A percentile compares a stretch with the other conserved stretches of the same genome.
These are phyloP conservation scores for Nephrocerus scutellatus DNA, from an alignment of 2,888 invertebrate species.

Conservation along the genomic window DNA sequence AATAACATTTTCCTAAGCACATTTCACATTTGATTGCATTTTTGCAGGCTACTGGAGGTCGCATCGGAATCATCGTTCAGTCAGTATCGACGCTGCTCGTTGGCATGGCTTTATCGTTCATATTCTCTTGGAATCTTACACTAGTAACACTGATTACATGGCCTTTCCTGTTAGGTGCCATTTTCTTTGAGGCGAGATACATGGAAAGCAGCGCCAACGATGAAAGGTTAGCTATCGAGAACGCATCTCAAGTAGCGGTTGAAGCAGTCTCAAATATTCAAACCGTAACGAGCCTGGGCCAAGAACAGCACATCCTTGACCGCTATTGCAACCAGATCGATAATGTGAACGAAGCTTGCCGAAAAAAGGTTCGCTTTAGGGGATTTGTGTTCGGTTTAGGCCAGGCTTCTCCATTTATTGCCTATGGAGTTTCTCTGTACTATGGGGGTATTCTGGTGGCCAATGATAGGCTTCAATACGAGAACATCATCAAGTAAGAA, in stretches of 20 bases:
- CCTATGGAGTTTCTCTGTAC: slow-evolving; percentile 64
- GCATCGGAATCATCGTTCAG: slow-evolving; percentile 63
- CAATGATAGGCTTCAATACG: slow-evolving; percentile 54
- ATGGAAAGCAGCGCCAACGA: slow-evolving; percentile 55
- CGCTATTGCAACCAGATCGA: slow-evolving; percentile 55
- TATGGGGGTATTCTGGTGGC: slow-evolving; percentile 67
- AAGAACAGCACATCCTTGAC: slow-evolving; percentile 56
- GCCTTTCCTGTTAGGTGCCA: slow-evolving; percentile 60
- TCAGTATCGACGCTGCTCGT: slow-evolving; percentile 58
- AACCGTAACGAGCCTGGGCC: slow-evolving; percentile 61
- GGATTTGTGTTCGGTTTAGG: slow-evolving; percentile 66
- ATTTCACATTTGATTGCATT: slow-evolving; percentile 3
- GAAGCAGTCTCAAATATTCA: slow-evolving; percentile 69
- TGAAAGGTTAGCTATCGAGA: slow-evolving; percentile 58
- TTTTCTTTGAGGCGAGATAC: slow-evolving; percentile 59
- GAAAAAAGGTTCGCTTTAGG: slow-evolving; percentile 55
- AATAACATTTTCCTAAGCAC: too few species aligned
- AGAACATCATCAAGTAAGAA: slow-evolving; percentile 62
- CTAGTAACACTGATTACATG: slow-evolving; percentile 60
- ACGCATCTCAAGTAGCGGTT: slow-evolving; percentile 64
- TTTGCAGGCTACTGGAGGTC: slow-evolving; percentile 59
- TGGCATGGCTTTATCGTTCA: slow-evolving; percentile 57
- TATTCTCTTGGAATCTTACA: slow-evolving; percentile 65
- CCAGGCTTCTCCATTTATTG: slow-evolving; percentile 63
- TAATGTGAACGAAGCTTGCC: slow-evolving; percentile 49